Evolutionary conservation across 2,113 vertebrate genomes (phyloP), one percentile per base, ranked within the genome.

Genomic region (Leptodactylus fuscus): DNA sequence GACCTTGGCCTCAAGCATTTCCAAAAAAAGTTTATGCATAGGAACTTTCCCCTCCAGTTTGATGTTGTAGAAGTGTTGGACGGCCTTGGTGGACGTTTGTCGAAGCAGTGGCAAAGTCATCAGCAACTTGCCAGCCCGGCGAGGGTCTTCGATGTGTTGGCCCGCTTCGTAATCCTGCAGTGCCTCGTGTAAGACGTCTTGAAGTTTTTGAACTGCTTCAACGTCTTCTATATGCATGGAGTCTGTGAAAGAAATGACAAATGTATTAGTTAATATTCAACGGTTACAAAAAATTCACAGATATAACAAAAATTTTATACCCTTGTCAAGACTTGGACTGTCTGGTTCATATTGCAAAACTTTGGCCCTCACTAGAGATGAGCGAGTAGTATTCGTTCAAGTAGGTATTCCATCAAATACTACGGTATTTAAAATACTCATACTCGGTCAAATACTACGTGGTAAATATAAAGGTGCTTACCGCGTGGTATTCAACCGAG

Each of bases 1-100:
- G 92, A 99, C 98, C 95, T 99, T 99, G 92, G 98, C 98, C 93
- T 99, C 98, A 91, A 99, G 96, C 94, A 99, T 97, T 96, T 99
- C 98, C 96, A 99, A 93, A 96, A 99, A 99, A 90, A 99, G 98
- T 99, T 99, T 99, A 96, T 99, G 98, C 98, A 99, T 99, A 92
- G 98, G 98, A 88, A 99, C 98, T 92, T 99, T 99, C 93, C 98
- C 98, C 93, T 99, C 98, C 87, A 99, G 97, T 94, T 99, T 99
- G 95, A 99, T 97, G 95, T 97, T 99, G 96, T 99, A 99, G 95
- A 99, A 99, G 91, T 99, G 98, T 92, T 99, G 98, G 92, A 99
- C 98, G 0, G 98, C 98, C 95, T 98, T 99, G 92, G 97, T 98
- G 91, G 98, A 97, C 36, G 97, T 99, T 95, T 99, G 98, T 90